These are phyloP conservation scores for Riptortus pedestris DNA, from an alignment of 1,140 invertebrate genomes.

Conservation along the genomic window DNA sequence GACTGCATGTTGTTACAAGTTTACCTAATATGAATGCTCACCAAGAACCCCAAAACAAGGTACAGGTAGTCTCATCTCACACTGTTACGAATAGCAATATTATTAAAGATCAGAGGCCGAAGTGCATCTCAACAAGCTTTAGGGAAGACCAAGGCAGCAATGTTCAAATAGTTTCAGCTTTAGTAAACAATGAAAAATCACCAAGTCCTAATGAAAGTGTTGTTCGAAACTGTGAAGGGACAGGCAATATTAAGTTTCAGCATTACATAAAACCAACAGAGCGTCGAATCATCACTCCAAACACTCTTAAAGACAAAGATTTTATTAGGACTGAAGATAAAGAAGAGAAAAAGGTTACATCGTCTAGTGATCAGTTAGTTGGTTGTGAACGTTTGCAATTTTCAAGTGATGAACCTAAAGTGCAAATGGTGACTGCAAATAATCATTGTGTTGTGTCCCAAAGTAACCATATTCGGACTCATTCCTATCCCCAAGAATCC, in stretches of 20 bases:
- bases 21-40: conserved; percentile 1
- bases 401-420: conserved; percentile 12
- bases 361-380: neutral
- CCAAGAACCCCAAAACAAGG: conserved; percentile 8
- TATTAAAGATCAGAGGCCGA: conserved; percentile 1
- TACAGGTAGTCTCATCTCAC: neutral
- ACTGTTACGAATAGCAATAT: neutral
- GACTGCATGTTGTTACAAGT: conserved; percentile 16
- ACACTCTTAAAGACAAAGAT: conserved; percentile 21
- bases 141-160: conserved; percentile 19
- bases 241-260: conserved; percentile 2
- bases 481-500: conserved; percentile 22
- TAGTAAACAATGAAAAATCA: conserved; percentile 19
- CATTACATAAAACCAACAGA: conserved; percentile 19
- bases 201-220: conserved; percentile 3
- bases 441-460: conserved; percentile 21
- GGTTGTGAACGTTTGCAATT: conserved; percentile 13
- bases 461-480: conserved; percentile 20
- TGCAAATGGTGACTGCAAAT: conserved; percentile 19
- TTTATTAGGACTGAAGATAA: conserved; percentile 16
- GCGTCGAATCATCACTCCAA: conserved; percentile 8
- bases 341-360: conserved; percentile 13
- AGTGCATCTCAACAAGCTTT: neutral
- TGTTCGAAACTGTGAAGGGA: conserved; percentile 1
- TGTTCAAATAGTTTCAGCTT: conserved; percentile 16